Base-by-base conservation (phyloP, 2,797 vertebrate genomes). In the Anabacerthia variegaticeps region DNA sequence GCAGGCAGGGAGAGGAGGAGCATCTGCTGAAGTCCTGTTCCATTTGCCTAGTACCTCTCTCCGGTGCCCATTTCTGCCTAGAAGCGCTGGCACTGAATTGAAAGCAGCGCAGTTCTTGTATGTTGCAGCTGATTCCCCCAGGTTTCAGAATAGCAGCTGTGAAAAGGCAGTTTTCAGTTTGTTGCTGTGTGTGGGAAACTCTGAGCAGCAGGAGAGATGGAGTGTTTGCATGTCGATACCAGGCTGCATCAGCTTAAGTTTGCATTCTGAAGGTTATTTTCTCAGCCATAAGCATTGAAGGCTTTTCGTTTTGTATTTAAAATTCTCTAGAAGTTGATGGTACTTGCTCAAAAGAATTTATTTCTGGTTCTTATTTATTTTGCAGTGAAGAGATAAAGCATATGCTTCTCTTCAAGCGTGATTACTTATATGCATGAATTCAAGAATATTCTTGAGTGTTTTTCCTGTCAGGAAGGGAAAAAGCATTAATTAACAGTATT, bases 141-240 rank as follows among this genome's bases (percentile, higher is more conserved):
- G 91, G 93, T 95, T 94, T 93, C 14, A 20, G 89, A 88, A 89
- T 3, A 96, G 92, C 92, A 95, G 93, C 95, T 96, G 91, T 91
- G 85, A 95, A 95, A 94, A 96, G 79, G 91, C 91, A 84, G 91
- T 89, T 93, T 94, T 81, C 85, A 63, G 9, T 93, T 93, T 95
- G 91, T 93, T 88, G 79, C 91, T 87, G 81, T 91, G 89, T 95
- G 92, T 36, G 87, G 92, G 92, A 92, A 95, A 92, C 78, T 77
- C 77, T n/a, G 87, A 96, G 82, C 91, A 85, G 91, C 91, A 77
- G 82, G 75, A 95, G 87, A 88, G 78, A 71, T 54, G 79, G 69
- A 72, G 51, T 85, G 69, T 92, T 96, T 94, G 91, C 83, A 55
- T 85, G 87, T 62, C 7, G 14, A 52, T 75, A 91, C 66, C 58